These are phyloP conservation scores for Ceriagrion tenellum DNA, from an alignment of 2,888 invertebrate genomes.

Conservation along the genomic window DNA sequence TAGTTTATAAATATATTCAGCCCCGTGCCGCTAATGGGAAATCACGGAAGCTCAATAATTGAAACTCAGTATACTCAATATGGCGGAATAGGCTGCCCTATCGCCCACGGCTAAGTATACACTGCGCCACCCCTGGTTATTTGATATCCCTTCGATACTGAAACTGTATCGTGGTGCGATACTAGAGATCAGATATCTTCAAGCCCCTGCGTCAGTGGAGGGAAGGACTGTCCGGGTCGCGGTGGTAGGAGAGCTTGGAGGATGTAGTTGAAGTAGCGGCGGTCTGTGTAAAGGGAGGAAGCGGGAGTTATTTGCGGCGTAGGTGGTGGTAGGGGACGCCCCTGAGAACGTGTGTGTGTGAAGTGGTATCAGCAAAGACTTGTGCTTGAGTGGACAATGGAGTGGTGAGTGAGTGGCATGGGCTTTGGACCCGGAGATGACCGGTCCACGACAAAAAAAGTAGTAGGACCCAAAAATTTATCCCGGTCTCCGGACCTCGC, in stretches of 20 bases:
- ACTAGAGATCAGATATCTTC: too few relatives aligned
- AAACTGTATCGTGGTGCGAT: too few relatives aligned
- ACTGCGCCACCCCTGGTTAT: too few relatives aligned
- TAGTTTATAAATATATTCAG: too few relatives aligned
- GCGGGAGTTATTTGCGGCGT: background rate
- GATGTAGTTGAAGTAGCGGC: background rate
- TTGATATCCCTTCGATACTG: too few relatives aligned
- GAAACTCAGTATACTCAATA: too few relatives aligned
- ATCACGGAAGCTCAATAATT: too few relatives aligned
- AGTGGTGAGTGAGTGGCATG: conserved; percentile 11
- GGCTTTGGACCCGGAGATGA: background rate
- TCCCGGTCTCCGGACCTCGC: background rate
- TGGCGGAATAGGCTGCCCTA: too few relatives aligned
- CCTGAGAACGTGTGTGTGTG: background rate
- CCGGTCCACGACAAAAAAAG: background rate
- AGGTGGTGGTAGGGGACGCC: background rate
- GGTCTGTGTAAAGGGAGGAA: background rate
- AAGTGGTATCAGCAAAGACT: background rate
- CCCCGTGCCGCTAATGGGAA: too few relatives aligned
- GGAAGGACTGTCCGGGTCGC: background rate
- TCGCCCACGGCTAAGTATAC: too few relatives aligned
- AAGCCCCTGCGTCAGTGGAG: background rate
- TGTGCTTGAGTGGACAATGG: conserved; percentile 13
- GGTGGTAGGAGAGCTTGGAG: background rate
- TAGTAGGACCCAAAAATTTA: background rate